These are phyloP conservation scores for Bombus fervidus DNA, from an alignment of 1,140 invertebrate species.

Conservation along the genomic window DNA sequence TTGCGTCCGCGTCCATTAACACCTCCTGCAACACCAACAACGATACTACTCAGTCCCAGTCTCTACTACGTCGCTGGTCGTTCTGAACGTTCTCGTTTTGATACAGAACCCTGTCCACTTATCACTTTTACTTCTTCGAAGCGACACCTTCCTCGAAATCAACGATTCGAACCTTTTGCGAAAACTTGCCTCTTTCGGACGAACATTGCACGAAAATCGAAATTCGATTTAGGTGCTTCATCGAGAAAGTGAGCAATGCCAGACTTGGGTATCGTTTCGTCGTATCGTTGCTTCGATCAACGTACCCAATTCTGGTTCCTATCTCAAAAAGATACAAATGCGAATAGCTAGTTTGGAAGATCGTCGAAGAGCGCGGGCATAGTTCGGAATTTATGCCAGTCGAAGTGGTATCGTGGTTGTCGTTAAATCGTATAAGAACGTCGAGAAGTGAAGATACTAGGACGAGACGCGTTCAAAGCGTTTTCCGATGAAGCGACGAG, in stretches of 20 bases:
- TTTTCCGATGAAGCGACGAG: conserved; percentile 60
- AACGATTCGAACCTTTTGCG: background rate
- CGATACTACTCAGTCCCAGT: conserved; percentile 82
- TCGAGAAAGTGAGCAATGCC: background rate
- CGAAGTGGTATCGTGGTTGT: background rate
- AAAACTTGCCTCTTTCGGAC: conserved; percentile 20
- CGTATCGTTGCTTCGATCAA: background rate
- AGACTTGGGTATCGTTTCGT: background rate
- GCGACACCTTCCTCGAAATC: conserved; percentile 32
- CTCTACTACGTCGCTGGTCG: conserved; percentile 51
- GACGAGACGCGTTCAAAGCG: conserved; percentile 27
- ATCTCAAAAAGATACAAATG: background rate
- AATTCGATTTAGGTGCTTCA: conserved; percentile 5
- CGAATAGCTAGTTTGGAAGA: background rate
- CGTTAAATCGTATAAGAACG: background rate
- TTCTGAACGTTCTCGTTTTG: conserved; percentile 37
- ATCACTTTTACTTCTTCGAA: background rate
- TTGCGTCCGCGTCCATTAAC: conserved; percentile 82
- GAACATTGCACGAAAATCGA: background rate
- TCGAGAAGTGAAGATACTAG: background rate
- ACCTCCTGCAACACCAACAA: conserved; percentile 83
- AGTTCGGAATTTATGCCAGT: background rate
- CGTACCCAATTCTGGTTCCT: background rate
- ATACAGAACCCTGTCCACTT: conserved; percentile 16
- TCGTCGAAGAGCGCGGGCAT: background rate